phyloP scores from a whole-genome alignment of 2,888 invertebrate genomes.

The Amblyteles armatorius region DNA sequence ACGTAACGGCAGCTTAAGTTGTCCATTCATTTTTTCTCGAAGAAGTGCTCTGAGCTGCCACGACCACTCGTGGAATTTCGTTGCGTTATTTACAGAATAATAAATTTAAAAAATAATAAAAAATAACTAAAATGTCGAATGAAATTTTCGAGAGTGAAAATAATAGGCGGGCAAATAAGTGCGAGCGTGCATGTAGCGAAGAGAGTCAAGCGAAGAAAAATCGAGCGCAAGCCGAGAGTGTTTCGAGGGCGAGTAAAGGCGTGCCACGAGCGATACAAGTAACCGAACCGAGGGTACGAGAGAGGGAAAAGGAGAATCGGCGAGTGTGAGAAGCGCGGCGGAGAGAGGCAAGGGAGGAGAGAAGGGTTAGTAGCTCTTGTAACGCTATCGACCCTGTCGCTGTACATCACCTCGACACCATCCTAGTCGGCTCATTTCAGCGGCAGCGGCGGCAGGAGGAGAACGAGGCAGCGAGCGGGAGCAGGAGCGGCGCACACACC shows the following conservation, averaged over 20 bases:
- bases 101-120: too few species aligned
- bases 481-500: conserved; percentile 35
- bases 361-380: conserved; percentile 83
- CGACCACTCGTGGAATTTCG: too few species aligned
- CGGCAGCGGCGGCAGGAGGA: conserved; percentile 62
- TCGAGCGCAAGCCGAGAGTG: conserved; percentile 45
- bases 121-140: background rate
- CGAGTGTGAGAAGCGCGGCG: conserved; percentile 41
- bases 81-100: too few species aligned
- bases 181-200: background rate
- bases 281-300: conserved; percentile 27
- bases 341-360: conserved; percentile 66
- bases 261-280: conserved; percentile 21
- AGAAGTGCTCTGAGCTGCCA: too few species aligned
- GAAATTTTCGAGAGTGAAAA: background rate
- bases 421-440: conserved; percentile 82
- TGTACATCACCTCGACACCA: conserved; percentile 85
- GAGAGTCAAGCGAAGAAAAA: conserved; percentile 25
- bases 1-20: too few species aligned
- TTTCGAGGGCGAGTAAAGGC: conserved; percentile 18
- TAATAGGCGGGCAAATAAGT: background rate
- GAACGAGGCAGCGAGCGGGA: conserved; percentile 48
- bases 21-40: too few species aligned
- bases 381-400: conserved; percentile 85
- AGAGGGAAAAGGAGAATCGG: conserved; percentile 44